Base-by-base conservation (phyloP, 2,797 vertebrate genomes). In the Trachops cirrhosus region DNA sequence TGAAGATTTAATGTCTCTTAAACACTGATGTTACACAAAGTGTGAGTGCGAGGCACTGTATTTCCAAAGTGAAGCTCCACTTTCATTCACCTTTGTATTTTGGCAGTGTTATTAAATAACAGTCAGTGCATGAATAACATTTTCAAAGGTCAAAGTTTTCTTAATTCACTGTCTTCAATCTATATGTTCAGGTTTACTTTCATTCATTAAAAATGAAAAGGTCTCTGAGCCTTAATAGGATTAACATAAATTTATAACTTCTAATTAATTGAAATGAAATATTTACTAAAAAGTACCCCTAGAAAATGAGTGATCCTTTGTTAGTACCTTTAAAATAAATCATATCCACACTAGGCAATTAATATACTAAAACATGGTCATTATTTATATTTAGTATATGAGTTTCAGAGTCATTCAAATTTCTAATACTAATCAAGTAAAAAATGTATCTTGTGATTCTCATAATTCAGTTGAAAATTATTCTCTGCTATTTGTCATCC, bases 121-220 rank as follows among this genome's bases (percentile, higher is more conserved):
- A 59, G 18, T 52, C 48, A 57, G 57, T 22, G 24, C 26, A 34
- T 3, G 5, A 16, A 71, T 91, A 73, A 59, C 9, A 83, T 7
- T 82, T 90, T 22, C 73, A 80, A 84, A 83, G 6, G 39, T 44
- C 71, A 84, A 96, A 70, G 18, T 62, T 93, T 92, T 92, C 24
- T 62, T 62, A 82, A 91, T 29, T 83, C 29, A 57, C 2, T 26
- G 10, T 84, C 62, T 29, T 39, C 19, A 71, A 41, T 39, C 52
- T 64, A 15, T 21, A 78, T n/a, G 50, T 3, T 59, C 16, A 91
- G 16, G 5, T 68, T 96, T 54, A 41, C 9, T 73, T 91, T 52
- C 57, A 93, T 7, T 44, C 57, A 37, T 94, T 68, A n/a, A 0
- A 97, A 89, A 75, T 46, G 75, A 92, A 97, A 95, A 44, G 22